Base-by-base conservation (phyloP, 1,140 invertebrate genomes). In the Pogonomyrmex californicus region DNA sequence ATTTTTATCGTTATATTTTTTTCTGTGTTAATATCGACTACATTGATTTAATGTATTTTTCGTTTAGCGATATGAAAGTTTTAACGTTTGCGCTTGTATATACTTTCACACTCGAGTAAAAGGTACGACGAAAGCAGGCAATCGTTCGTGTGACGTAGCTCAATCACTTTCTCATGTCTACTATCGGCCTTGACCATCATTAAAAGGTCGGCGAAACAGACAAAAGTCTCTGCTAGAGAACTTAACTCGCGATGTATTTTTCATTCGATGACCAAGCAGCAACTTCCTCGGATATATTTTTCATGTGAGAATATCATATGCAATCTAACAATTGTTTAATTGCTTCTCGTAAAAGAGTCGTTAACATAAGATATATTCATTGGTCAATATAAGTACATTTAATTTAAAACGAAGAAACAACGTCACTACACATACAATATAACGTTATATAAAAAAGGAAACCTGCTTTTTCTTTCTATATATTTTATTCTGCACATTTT, bases 161-260 rank as follows among this genome's bases (percentile, higher is more conserved):
- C 87, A 83, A 88, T 91, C 87, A 90, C 75, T 90, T 90, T 88
- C 86, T 91, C 78, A 76, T 79, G 87, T 90, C 90, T 86, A 78
- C 77, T 5, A 63, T 54, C 62, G 49, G 41, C 90, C 90, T 91
- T 91, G 90, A 91, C 87, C 86, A 85, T 91, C 73, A 87, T 86
- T 83, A 78, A 91, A 91, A 90, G 87, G 87, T 76, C 87, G 88
- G 56, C 41, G 65, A 56, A 75, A 81, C 71, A 83, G 38, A 88
- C 70, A 66, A 85, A 90, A 71, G 86, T 90, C 79, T 85, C 58
- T 73, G 49, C 79, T 78, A 49, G 14, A 36, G 51, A 38, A 78
- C 68, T 87, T 62, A 62, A 71, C 54, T 68, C n/a, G 10, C 49
- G 10, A 14, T 90, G 36, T 66, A 90, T 87, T 87, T 90, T 90